phyloP scores from a whole-genome alignment of 1,140 invertebrate genomes.

The Sipha flava region DNA sequence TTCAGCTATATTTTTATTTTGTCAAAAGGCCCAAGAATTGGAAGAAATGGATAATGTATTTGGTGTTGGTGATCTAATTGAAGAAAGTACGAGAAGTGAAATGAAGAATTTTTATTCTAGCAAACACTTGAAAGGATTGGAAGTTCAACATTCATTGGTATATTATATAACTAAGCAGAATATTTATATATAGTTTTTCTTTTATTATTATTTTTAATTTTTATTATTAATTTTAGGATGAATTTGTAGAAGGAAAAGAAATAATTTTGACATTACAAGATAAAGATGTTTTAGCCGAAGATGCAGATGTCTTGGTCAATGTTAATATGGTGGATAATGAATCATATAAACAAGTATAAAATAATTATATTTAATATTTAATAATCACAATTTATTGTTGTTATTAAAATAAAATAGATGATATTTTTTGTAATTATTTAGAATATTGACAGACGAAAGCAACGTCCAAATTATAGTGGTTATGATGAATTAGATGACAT shows the following conservation, averaged over 20 bases:
- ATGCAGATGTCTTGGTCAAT: conserved; percentile 85
- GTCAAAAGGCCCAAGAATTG: conserved; percentile 70
- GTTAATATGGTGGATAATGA: conserved; percentile 94
- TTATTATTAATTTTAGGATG: conserved; percentile 44
- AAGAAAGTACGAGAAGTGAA: conserved; percentile 61
- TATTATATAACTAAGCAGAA: conserved; percentile 37
- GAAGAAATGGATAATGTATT: conserved; percentile 94
- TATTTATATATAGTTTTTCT: neutral
- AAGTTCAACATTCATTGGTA: conserved; percentile 46
- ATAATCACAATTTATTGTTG: neutral
- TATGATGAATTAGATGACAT: conserved; percentile 58
- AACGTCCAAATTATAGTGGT: conserved; percentile 68
- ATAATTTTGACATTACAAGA: conserved; percentile 92
- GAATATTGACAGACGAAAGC: conserved; percentile 78
- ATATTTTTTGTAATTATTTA: conserved; percentile 41
- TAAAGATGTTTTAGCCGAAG: conserved; percentile 78
- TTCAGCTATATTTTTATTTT: conserved; percentile 31
- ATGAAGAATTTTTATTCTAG: conserved; percentile 56
- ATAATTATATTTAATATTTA: conserved; percentile 4
- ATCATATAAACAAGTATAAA: conserved; percentile 64
- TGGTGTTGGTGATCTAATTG: conserved; percentile 74
- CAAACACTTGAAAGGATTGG: conserved; percentile 67
- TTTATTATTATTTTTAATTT: neutral
- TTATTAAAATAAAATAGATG: neutral
- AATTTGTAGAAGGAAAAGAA: conserved; percentile 72